Percentiles rank a stretch among this genome's conserved stretches.
These are phyloP conservation scores for Drosophila prostipennis DNA, from an alignment of 2,888 invertebrate species.

Conservation along the genomic window DNA sequence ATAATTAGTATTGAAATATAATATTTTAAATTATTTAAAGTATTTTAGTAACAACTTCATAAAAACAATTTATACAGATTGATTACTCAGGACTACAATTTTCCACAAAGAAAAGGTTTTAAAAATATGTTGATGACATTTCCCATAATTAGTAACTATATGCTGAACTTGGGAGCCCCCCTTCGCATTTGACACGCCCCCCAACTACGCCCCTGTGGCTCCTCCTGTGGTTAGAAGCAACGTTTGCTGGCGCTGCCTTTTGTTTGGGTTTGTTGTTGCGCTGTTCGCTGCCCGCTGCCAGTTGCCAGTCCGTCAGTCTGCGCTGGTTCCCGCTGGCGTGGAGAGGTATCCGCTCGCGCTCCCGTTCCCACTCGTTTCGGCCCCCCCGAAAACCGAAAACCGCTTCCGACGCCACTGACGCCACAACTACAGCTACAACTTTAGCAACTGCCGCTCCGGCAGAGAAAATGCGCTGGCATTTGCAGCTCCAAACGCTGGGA, in stretches of 20 bases:
- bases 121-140: too few species aligned
- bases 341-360: constrained; percentile 54
- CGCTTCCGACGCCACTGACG: background rate
- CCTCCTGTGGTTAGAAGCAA: constrained; percentile 38
- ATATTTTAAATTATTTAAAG: too few species aligned
- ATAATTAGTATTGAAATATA: too few species aligned
- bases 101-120: too few species aligned
- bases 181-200: background rate
- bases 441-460: constrained; percentile 22
- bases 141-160: too few species aligned
- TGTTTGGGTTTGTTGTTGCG: constrained; percentile 42
- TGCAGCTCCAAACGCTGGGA: constrained; percentile 46
- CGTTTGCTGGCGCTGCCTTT: constrained; percentile 31
- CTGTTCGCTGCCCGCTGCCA: constrained; percentile 14
- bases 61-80: too few species aligned
- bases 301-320: constrained; percentile 51
- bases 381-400: background rate
- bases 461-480: constrained; percentile 69
- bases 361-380: constrained; percentile 9
- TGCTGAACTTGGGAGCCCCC: background rate
- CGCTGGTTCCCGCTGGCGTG: constrained; percentile 71
- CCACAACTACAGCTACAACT: background rate
- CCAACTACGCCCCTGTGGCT: constrained; percentile 4
- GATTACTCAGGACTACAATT: too few species aligned
- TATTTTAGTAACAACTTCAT: too few species aligned